These are phyloP conservation scores for Pogonognathellus flavescens DNA, from an alignment of 1,140 invertebrate species.

Conservation along the genomic window DNA sequence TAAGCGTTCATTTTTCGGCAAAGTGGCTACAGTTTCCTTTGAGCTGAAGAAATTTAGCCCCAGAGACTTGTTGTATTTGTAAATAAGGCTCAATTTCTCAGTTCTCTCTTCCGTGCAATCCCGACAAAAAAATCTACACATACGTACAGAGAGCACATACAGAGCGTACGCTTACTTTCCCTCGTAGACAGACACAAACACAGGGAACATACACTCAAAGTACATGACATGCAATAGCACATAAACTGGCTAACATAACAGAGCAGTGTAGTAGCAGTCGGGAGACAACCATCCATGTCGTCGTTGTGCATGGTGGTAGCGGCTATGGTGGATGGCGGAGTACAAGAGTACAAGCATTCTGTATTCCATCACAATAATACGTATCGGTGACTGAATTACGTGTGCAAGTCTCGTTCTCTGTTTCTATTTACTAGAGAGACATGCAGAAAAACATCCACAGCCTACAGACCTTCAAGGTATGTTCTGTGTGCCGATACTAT, in stretches of 20 bases:
- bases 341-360: neutral
- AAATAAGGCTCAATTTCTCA: conserved; percentile 45
- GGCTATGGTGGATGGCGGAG: neutral
- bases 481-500: too few relatives aligned
- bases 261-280: neutral
- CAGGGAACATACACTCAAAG: neutral
- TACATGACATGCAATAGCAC: neutral
- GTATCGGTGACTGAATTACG: conserved; percentile 3
- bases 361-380: neutral
- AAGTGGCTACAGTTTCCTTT: conserved; percentile 44
- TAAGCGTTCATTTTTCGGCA: conserved; percentile 40
- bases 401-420: neutral
- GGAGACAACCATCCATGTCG: neutral
- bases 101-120: conserved; percentile 35
- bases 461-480: too few relatives aligned
- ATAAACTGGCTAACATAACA: neutral
- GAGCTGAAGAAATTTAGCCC: conserved; percentile 40
- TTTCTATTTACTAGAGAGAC: too few relatives aligned
- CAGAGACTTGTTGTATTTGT: conserved; percentile 45
- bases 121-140: neutral
- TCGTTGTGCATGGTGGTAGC: neutral
- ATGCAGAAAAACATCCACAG: too few relatives aligned
- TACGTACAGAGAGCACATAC: neutral
- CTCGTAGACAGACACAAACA: neutral
- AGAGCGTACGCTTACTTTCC: neutral